Evolutionary conservation across 2,888 invertebrate genomes (phyloP), one percentile per base, ranked within the genome.

Genomic region (Salticus scenicus): DNA sequence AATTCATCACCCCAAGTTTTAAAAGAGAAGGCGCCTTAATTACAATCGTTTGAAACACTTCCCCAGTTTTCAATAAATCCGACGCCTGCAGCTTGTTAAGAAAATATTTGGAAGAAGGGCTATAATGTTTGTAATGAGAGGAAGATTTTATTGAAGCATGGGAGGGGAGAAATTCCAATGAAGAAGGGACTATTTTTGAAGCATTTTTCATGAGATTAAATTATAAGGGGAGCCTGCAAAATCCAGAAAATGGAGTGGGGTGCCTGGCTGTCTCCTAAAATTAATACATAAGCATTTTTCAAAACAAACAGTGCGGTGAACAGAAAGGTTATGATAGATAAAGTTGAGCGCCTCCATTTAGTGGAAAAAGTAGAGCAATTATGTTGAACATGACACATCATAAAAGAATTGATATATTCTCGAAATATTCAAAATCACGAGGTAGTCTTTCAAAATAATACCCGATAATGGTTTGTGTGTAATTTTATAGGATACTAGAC

Each of bases 21-120:
- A 24, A 17, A 4, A 47, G 17, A 12, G 57, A 37, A 57, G 57
- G 57, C 24, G n/a, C 72, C 73, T 77, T 83, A 83, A 83, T 83
- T 77, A 77, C 57, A 83, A 83, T 83, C 83, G 70, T 66, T 83
- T 75, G 64, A 76, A 63, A 51, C 37, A 37, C 37, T 31, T 37
- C 77, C 41, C 75, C 20, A 33, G 47, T 66, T 77, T 83, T 77
- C 83, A 77, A 83, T 83, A 72, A 72, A 77, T 77, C 20, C 24
- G 57, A 24, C 24, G 57, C 24, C 24, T 47, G 10, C 10, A 17
- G n/a, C 42, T 17, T 2, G 42, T 37, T 37, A 71, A 71, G 41
- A 41, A 71, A 27, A 63, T 20, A 47, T 28, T 41, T 69, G 37
- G 57, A 24, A 17, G 30, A n/a, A 31, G n/a, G 66, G 27, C 4